Percentiles rank a stretch among this genome's conserved stretches.
phyloP scores from a whole-genome alignment of 2,888 invertebrate species.

The Xiphydria camelus region DNA sequence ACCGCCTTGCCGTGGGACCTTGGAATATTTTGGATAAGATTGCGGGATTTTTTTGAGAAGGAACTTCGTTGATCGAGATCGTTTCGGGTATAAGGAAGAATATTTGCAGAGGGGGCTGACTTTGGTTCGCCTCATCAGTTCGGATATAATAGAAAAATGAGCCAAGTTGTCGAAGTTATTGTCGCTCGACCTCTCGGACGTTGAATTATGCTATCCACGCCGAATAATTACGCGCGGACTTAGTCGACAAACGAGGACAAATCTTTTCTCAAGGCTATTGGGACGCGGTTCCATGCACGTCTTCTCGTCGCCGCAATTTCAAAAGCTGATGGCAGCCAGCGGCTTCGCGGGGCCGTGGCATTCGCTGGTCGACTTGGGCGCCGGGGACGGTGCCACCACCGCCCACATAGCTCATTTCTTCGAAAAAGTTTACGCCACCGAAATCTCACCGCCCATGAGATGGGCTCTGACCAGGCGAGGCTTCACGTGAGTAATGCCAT shows the following conservation, averaged over 20 bases:
- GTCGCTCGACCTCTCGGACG: not conserved
- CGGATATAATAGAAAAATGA: no score
- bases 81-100: no score
- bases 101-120: no score
- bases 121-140: no score
- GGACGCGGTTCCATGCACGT: slow-evolving; percentile 97
- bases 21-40: no score
- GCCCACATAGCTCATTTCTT: slow-evolving; percentile 76
- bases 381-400: slow-evolving; percentile 95
- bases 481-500: slow-evolving; percentile 70
- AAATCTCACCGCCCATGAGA: slow-evolving; percentile 89
- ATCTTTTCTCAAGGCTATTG: slow-evolving; percentile 67
- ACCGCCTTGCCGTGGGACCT: no score
- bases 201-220: not conserved
- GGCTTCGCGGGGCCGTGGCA: slow-evolving; percentile 55
- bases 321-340: slow-evolving; percentile 62
- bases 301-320: slow-evolving; percentile 81
- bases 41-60: no score
- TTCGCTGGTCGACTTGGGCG: slow-evolving; percentile 83
- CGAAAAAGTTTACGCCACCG: slow-evolving; percentile 80
- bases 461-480: slow-evolving; percentile 75
- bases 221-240: not conserved
- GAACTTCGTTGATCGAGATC: no score
- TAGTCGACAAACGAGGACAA: no score
- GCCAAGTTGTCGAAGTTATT: no score